phyloP scores from a whole-genome alignment of 2,797 vertebrate genomes.

The Rhinophrynus dorsalis region DNA sequence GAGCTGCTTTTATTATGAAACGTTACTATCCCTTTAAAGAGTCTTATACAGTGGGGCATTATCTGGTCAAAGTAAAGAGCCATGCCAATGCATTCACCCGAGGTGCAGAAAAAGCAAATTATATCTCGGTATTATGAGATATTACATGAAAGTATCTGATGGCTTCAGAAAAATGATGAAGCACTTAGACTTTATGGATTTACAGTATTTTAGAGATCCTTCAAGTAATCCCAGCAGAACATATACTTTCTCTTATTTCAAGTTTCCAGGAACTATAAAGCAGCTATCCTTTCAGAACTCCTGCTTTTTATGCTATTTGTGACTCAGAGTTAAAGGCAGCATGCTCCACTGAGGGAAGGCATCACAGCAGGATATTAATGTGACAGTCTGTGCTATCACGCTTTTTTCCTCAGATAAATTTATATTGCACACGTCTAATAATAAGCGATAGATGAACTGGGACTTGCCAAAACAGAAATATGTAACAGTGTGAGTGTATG shows the following conservation, averaged over 20 bases:
- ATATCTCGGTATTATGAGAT: background rate
- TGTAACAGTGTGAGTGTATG: no score
- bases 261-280: slow-evolving; percentile 12
- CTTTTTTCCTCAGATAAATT: background rate
- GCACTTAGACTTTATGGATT: slow-evolving; percentile 14
- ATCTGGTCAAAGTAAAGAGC: no score
- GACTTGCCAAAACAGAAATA: no score
- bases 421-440: no score
- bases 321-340: slow-evolving; percentile 11
- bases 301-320: slow-evolving; percentile 12
- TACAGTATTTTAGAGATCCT: background rate
- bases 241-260: slow-evolving; percentile 9
- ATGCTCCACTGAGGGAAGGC: background rate
- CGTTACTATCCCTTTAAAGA: no score
- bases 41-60: no score
- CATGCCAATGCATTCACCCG: no score
- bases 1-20: no score
- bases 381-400: background rate
- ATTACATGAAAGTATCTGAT: background rate
- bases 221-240: slow-evolving; percentile 17
- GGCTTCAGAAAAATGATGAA: background rate
- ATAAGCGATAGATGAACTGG: no score
- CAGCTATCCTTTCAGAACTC: slow-evolving; percentile 1
- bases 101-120: no score
- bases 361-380: background rate